phyloP scores from a whole-genome alignment of 2,888 invertebrate genomes.

The Lysandra bellargus region DNA sequence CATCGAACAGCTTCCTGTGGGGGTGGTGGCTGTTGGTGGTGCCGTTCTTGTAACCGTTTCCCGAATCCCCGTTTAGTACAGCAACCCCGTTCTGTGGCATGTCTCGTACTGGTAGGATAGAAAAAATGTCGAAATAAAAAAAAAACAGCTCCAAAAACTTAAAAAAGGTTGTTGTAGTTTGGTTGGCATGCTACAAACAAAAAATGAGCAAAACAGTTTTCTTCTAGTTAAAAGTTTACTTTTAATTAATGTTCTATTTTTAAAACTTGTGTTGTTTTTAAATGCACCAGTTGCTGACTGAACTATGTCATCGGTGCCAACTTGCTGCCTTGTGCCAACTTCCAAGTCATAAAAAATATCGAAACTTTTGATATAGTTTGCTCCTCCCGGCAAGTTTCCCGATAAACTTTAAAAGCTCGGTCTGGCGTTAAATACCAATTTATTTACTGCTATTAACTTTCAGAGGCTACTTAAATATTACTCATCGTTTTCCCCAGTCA shows the following conservation, averaged over 20 bases:
- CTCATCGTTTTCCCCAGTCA: background rate
- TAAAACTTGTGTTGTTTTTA: background rate
- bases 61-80: slow-evolving; percentile 33
- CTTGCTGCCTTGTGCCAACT: background rate
- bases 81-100: slow-evolving; percentile 37
- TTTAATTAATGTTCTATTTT: background rate
- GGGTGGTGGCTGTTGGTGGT: slow-evolving; percentile 49
- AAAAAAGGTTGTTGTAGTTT: background rate
- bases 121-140: slow-evolving; percentile 35
- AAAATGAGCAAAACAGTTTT: background rate
- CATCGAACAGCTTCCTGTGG: slow-evolving; percentile 56
- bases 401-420: background rate
- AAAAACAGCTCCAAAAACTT: background rate
- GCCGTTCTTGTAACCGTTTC: slow-evolving; percentile 48
- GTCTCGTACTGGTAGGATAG: slow-evolving; percentile 37
- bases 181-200: background rate
- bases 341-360: background rate
- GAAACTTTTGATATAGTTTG: slow-evolving; percentile 1
- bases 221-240: too few species aligned
- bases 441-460: background rate
- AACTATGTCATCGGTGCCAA: slow-evolving; percentile 1
- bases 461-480: background rate
- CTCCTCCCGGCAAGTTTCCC: background rate
- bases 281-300: background rate
- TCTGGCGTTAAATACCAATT: background rate